A percentile compares a stretch with the other conserved stretches of the same genome.
These are phyloP conservation scores for Phortica magna DNA, from an alignment of 2,888 invertebrate genomes.

Conservation along the genomic window DNA sequence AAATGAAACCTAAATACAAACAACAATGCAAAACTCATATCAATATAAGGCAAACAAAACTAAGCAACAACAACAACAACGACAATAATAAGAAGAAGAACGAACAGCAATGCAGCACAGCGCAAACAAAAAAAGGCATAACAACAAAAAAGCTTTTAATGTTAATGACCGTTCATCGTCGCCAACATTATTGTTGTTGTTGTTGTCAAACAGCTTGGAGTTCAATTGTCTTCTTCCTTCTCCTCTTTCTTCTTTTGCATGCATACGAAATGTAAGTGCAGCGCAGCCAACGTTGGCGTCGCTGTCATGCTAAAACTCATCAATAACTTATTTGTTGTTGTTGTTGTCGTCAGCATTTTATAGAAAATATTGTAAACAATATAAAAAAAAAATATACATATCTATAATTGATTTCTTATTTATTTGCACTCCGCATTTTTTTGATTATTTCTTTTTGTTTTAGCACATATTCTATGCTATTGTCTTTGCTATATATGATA, in stretches of 20 bases:
- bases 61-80: neutral
- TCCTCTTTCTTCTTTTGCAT: neutral
- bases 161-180: slow-evolving; percentile 16
- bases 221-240: neutral
- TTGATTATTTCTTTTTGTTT: no score
- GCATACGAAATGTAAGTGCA: neutral
- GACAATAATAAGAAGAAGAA: neutral
- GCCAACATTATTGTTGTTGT: neutral
- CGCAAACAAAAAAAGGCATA: neutral
- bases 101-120: neutral
- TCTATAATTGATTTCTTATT: no score
- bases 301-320: neutral
- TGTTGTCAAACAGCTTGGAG: neutral
- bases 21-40: neutral
- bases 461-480: no score
- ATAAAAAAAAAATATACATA: neutral
- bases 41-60: neutral
- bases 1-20: neutral
- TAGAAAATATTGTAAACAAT: neutral
- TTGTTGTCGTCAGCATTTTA: neutral
- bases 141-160: slow-evolving; percentile 4
- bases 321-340: neutral
- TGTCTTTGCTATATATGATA: no score
- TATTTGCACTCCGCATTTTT: no score
- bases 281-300: neutral